A percentile compares a stretch with the other conserved stretches of the same genome.
These are phyloP conservation scores for Biston betularia DNA, from an alignment of 2,888 invertebrate species.

Conservation along the genomic window DNA sequence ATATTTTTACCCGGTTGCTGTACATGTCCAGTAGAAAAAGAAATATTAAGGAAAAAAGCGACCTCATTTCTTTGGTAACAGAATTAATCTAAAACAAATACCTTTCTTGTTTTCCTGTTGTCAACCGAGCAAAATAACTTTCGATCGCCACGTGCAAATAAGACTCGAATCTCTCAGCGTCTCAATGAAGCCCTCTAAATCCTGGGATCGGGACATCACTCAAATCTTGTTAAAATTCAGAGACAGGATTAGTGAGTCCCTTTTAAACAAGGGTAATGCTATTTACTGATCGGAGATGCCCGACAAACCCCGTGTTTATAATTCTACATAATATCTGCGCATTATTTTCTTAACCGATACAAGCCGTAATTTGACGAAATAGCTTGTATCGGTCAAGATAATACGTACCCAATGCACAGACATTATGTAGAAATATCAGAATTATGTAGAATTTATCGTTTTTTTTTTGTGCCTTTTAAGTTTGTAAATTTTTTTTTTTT, in stretches of 20 bases:
- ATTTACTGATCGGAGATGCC: constrained; percentile 76
- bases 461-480: no score
- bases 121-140: constrained; percentile 20
- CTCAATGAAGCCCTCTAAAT: constrained; percentile 53
- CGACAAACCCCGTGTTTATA: constrained; percentile 55
- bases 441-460: no score
- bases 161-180: constrained; percentile 49
- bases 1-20: background rate
- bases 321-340: constrained; percentile 73
- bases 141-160: constrained; percentile 53
- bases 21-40: background rate
- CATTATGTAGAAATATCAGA: no score
- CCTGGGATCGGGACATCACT: constrained; percentile 61
- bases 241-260: constrained; percentile 73
- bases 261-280: constrained; percentile 76
- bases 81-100: constrained; percentile 1
- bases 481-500: no score
- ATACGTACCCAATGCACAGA: no score
- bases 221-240: constrained; percentile 78
- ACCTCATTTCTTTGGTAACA: background rate
- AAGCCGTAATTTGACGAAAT: no score
- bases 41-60: background rate
- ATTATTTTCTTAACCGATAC: constrained; percentile 62
- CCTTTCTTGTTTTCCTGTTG: background rate
- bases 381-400: no score